Conservation (phyloP, 2,113 vertebrate genomes). For the Oophaga pumilio region DNA sequence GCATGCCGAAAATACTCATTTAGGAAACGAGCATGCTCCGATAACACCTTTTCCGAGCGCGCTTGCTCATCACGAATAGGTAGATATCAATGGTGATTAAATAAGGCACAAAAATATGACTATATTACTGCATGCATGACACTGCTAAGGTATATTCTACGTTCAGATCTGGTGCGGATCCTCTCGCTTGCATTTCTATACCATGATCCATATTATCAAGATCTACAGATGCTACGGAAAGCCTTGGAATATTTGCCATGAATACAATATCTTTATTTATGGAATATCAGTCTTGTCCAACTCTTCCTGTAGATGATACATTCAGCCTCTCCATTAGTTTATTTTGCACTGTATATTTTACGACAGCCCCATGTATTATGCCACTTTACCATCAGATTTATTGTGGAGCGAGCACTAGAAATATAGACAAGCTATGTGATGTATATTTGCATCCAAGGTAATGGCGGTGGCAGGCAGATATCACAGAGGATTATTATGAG, state of each 20-base stretch:
- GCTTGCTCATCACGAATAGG: too few relatives aligned
- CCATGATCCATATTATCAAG: neutral
- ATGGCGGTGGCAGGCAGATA: neutral
- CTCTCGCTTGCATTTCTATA: too few relatives aligned
- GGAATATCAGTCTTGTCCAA: neutral
- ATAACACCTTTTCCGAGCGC: too few relatives aligned
- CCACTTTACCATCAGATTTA: neutral
- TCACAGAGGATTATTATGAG: neutral
- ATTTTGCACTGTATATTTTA: neutral
- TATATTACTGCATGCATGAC: neutral
- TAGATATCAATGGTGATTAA: too few relatives aligned
- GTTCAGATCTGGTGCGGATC: too few relatives aligned
- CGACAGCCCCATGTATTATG: neutral
- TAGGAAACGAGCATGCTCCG: too few relatives aligned
- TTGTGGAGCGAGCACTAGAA: neutral
- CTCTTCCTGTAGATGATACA: neutral
- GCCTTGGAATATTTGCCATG: neutral
- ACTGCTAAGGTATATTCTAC: too few relatives aligned
- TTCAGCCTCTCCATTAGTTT: neutral
- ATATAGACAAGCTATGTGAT: neutral
- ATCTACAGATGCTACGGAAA: neutral
- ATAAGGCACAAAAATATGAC: neutral
- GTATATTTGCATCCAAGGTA: neutral
- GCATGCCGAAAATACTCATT: too few relatives aligned
- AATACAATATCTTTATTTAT: neutral